phyloP scores from a whole-genome alignment of 1,140 invertebrate species.

The Drosophila yakuba region DNA sequence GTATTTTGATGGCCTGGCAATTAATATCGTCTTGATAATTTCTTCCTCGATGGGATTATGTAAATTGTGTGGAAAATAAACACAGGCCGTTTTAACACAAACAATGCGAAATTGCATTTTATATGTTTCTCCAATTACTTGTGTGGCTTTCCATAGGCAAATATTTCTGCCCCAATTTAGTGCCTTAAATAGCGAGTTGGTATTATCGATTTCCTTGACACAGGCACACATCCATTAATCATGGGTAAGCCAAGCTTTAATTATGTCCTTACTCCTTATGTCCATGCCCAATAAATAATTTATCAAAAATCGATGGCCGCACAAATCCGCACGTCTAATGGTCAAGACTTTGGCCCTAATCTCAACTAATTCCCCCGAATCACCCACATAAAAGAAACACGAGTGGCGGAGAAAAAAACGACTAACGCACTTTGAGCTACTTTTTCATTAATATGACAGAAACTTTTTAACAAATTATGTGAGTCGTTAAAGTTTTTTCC shows the following conservation, averaged over 20 bases:
- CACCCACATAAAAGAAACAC: slow-evolving; percentile 32
- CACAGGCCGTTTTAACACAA: background rate
- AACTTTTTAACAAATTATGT: slow-evolving; percentile 79
- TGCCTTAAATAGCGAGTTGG: slow-evolving; percentile 5
- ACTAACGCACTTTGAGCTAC: slow-evolving; percentile 57
- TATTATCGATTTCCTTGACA: slow-evolving; percentile 45
- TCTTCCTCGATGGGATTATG: slow-evolving; percentile 55
- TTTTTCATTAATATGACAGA: slow-evolving; percentile 78
- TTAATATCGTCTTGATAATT: slow-evolving; percentile 63
- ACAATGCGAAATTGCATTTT: slow-evolving; percentile 27
- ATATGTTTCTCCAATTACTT: background rate
- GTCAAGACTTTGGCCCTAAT: slow-evolving; percentile 55
- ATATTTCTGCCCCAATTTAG: background rate
- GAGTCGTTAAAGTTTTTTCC: slow-evolving; percentile 55
- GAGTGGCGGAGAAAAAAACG: background rate
- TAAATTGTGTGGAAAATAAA: slow-evolving; percentile 54
- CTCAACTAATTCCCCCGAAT: slow-evolving; percentile 75
- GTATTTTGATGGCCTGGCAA: slow-evolving; percentile 55
- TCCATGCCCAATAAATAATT: slow-evolving; percentile 68
- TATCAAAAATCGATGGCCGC: slow-evolving; percentile 76
- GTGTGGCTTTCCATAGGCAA: background rate
- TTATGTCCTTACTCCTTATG: slow-evolving; percentile 52
- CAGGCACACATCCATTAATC: slow-evolving; percentile 63
- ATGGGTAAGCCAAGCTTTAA: slow-evolving; percentile 63
- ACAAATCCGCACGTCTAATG: slow-evolving; percentile 61